Base-by-base conservation (phyloP, 2,888 invertebrate species). In the Hyppa rectilinea region DNA sequence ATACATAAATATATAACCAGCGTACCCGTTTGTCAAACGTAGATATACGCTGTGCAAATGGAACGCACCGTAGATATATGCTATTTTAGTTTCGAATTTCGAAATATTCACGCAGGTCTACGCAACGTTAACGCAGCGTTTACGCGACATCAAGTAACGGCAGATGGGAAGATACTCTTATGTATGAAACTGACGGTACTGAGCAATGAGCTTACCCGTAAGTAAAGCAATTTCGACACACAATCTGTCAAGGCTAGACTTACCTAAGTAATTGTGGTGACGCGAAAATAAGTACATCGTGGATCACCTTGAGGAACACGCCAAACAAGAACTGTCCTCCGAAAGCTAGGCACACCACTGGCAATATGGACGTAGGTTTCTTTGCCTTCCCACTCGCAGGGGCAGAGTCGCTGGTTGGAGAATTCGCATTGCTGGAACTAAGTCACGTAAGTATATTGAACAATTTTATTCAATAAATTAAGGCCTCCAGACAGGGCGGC, bases 301-400 rank as follows among this genome's bases (percentile, higher is more conserved):
- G 67, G 5, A 97, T 87, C 0, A 98, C 89, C 92, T 99, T 99
- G 80, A 98, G 94, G 69, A 97, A 90, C 0, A 98, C 96, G 5
- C 98, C 98, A 82, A 98, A 97, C 4, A 98, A 75, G 88, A 98
- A 98, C 49, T 97, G 97, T 5, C 97, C 96, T 50, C 98, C 98
- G 91, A 98, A 99, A 36, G 98, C 97, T 90, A 97, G 97, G 78
- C 97, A 96, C 61, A 99, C 95, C 0, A 98, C 97, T 59, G 97
- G 97, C 85, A 98, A 93, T 82, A 99, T 97, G 0, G 98, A 98
- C 0, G 98, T 97, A 66, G 96, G 50, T 47, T 95, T 80, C 97
- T 96, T 83, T 26, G 49, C 43, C 10, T 79, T 78, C 20, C 36
- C 38, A 38, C 6, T 70, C 6, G 59, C 60, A 38, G 43, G 31